These are phyloP conservation scores for Ecliptopera silaceata DNA, from an alignment of 2,888 invertebrate genomes.

Conservation along the genomic window DNA sequence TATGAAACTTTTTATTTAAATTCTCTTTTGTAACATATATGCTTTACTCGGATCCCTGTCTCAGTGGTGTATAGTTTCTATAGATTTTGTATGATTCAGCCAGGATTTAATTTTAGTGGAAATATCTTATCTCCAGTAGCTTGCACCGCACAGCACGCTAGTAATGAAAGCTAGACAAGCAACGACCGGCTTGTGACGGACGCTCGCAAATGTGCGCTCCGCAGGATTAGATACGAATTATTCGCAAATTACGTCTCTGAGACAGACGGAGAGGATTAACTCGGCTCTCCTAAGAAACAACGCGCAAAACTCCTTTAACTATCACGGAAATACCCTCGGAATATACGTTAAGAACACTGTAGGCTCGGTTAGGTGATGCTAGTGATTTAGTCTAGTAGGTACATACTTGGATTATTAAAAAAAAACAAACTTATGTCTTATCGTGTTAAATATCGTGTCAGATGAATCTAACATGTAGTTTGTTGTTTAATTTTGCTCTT, in stretches of 20 bases:
- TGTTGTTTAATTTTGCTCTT: no score
- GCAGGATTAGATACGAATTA: constrained; percentile 24
- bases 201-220: constrained; percentile 21
- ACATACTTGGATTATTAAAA: no score
- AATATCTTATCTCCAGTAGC: neutral
- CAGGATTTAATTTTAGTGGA: no score
- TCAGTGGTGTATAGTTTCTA: no score
- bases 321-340: neutral
- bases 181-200: constrained; percentile 24
- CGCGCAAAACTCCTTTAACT: neutral
- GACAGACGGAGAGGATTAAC: constrained; percentile 1
- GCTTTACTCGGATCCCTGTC: no score
- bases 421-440: no score
- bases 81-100: no score
- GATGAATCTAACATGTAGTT: no score
- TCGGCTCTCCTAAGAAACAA: neutral
- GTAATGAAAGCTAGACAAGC: constrained; percentile 31
- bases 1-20: no score
- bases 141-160: constrained; percentile 11
- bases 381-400: neutral
- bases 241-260: constrained; percentile 20
- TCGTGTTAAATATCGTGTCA: no score
- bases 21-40: no score
- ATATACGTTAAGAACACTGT: neutral
- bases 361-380: neutral